Evolutionary conservation across 1,140 invertebrate genomes (phyloP).

Genomic region (Micrasema longulum): DNA sequence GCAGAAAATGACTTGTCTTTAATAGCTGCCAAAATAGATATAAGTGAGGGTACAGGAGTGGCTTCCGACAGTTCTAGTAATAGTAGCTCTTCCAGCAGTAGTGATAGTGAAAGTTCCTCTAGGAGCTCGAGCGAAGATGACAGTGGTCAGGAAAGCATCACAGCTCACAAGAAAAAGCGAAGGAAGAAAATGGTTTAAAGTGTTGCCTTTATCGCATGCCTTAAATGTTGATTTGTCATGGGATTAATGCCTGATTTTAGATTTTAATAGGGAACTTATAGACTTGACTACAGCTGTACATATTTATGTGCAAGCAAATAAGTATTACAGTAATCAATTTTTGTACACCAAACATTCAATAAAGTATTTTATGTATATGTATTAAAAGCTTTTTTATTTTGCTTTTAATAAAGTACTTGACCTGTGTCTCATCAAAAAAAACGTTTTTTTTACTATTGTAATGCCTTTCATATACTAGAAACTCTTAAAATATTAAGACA

Average conservation of each 20-base stretch:
- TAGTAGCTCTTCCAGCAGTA: conserved; percentile 85
- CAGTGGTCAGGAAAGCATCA: conserved; percentile 88
- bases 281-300: conserved; percentile 36
- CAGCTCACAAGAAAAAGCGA: conserved; percentile 89
- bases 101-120: conserved; percentile 74
- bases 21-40: conserved; percentile 88
- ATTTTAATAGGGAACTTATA: conserved; percentile 36
- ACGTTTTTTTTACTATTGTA: no score
- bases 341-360: conserved; percentile 38
- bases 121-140: conserved; percentile 74
- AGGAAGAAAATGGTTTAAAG: conserved; percentile 65
- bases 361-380: conserved; percentile 23
- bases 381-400: no score
- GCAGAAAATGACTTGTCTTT: conserved; percentile 86
- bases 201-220: conserved; percentile 52
- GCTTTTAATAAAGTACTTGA: background rate
- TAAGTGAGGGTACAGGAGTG: conserved; percentile 88
- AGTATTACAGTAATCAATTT: conserved; percentile 37
- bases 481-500: no score
- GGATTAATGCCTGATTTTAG: conserved; percentile 32
- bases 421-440: no score
- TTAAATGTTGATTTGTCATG: conserved; percentile 46
- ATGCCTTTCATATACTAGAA: no score
- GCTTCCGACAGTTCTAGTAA: conserved; percentile 95
- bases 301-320: conserved; percentile 22